Percentiles rank a stretch among this genome's conserved stretches.
These are phyloP conservation scores for Malacoraja senta DNA, from an alignment of 2,797 vertebrate genomes.

Conservation along the genomic window DNA sequence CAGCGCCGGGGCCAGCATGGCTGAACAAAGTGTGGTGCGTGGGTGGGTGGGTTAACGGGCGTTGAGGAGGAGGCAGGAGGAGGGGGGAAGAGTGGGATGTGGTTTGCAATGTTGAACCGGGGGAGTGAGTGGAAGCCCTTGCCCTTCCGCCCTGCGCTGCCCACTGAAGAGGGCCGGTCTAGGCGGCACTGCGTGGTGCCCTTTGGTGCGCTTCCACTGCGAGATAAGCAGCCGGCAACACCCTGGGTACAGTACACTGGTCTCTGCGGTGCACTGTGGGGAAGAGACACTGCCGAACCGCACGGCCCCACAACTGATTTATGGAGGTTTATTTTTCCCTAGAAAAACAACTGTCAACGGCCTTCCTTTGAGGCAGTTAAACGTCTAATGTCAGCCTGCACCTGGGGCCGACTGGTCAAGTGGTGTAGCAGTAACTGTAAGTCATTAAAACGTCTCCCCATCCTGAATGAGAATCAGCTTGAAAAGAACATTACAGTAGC, in stretches of 20 bases:
- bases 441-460: neutral
- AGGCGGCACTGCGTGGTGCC: neutral
- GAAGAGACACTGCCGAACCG: constrained; percentile 7
- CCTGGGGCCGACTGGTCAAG: constrained; percentile 40
- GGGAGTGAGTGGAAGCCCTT: neutral
- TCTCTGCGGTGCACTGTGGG: constrained; percentile 20
- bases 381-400: constrained; percentile 40
- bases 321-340: constrained; percentile 39
- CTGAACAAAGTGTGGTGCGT: neutral
- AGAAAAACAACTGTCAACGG: constrained; percentile 41
- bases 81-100: no score
- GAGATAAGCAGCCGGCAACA: neutral
- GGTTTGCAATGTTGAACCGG: neutral
- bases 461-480: constrained; percentile 12
- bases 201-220: neutral
- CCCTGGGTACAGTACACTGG: neutral
- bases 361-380: constrained; percentile 40
- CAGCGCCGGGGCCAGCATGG: no score
- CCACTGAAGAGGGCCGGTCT: neutral
- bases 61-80: no score
- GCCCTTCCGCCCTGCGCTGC: neutral
- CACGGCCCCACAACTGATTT: constrained; percentile 36
- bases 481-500: constrained; percentile 33
- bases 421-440: constrained; percentile 10
- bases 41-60: no score